These are phyloP conservation scores for Graptemys geographica DNA, from an alignment of 2,797 vertebrate genomes.

Conservation along the genomic window DNA sequence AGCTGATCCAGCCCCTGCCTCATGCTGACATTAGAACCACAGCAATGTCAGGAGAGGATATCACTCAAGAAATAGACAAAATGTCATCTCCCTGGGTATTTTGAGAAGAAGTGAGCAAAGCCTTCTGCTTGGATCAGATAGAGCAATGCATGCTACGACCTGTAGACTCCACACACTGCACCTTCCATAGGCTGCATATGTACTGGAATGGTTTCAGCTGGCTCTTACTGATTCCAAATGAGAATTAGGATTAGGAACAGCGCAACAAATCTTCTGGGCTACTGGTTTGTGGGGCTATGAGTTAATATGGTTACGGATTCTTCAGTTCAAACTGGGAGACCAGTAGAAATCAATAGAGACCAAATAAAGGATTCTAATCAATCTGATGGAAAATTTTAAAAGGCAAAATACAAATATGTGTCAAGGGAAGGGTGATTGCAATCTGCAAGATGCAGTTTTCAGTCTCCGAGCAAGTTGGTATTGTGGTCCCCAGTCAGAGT, in stretches of 20 bases:
- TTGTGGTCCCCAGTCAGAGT: background rate
- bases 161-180: background rate
- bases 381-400: background rate
- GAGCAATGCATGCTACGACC: background rate
- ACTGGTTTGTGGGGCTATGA: background rate
- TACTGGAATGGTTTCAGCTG: background rate
- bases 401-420: background rate
- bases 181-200: background rate
- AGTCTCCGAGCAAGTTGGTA: background rate
- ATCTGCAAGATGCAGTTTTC: background rate
- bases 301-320: background rate
- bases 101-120: slow-evolving; percentile 53
- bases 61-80: background rate
- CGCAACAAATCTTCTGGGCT: background rate
- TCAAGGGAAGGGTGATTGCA: background rate
- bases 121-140: background rate
- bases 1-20: background rate
- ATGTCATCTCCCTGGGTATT: slow-evolving; percentile 6
- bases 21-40: background rate
- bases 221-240: background rate
- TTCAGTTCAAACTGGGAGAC: background rate
- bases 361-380: background rate
- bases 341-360: background rate
- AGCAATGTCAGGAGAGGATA: background rate
- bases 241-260: background rate